These are phyloP conservation scores for Alexandromys fortis DNA, from an alignment of 2,113 vertebrate species.

Conservation along the genomic window DNA sequence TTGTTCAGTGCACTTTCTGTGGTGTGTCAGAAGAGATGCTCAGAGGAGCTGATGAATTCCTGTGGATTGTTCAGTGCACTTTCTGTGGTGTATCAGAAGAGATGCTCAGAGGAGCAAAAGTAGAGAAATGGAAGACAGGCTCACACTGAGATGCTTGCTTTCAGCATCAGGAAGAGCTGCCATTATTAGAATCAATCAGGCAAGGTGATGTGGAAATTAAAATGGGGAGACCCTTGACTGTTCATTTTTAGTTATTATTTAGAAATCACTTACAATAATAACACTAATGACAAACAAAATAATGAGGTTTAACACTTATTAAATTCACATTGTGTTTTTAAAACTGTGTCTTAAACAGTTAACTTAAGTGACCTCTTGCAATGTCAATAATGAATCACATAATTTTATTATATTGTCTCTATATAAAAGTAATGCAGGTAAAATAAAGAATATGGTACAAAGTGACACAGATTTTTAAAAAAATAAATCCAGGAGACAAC, in stretches of 20 bases:
- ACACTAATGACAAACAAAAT: background rate
- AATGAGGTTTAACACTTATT: background rate
- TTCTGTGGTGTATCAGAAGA: rapidly evolving
- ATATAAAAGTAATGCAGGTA: background rate
- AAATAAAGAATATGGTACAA: slow-evolving; percentile 25
- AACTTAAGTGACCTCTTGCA: background rate
- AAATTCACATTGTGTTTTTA: background rate
- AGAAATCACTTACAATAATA: background rate
- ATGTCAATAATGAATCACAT: background rate
- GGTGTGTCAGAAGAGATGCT: background rate
- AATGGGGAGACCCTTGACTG: background rate
- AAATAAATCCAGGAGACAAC: background rate
- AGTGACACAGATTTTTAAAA: background rate
- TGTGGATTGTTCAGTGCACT: rapidly evolving
- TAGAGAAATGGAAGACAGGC: background rate
- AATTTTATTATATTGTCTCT: background rate
- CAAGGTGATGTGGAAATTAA: background rate
- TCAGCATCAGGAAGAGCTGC: background rate
- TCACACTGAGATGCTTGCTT: background rate
- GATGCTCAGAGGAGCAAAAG: background rate
- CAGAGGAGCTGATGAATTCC: background rate
- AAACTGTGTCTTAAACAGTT: background rate
- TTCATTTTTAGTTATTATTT: background rate
- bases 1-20: rapidly evolving
- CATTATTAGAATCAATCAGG: background rate